Percentiles rank a stretch among this genome's conserved stretches.
Evolutionary conservation across 2,888 invertebrate genomes (phyloP).

Genomic region (Incurvaria masculella): DNA sequence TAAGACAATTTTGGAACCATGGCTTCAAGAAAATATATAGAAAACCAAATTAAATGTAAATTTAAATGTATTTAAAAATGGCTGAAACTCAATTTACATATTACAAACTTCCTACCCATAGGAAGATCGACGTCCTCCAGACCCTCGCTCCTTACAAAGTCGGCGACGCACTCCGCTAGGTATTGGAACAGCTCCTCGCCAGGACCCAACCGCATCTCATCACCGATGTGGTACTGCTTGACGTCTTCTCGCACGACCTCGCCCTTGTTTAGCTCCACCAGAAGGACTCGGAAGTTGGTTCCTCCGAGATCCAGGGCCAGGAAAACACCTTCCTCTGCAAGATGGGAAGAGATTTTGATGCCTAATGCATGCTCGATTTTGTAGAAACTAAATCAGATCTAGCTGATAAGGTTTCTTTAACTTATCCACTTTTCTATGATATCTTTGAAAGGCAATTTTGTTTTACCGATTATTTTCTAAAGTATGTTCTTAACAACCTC

Average conservation of each 20-base stretch:
- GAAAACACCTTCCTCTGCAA: slow-evolving; percentile 66
- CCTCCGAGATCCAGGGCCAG: slow-evolving; percentile 79
- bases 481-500: too few relatives aligned
- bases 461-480: too few relatives aligned
- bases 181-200: slow-evolving; percentile 69
- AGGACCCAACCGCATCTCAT: slow-evolving; percentile 58
- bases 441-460: too few relatives aligned
- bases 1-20: too few relatives aligned
- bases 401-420: too few relatives aligned
- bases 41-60: too few relatives aligned
- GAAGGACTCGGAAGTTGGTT: slow-evolving; percentile 74
- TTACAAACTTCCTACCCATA: slow-evolving; percentile 68
- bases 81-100: too few relatives aligned
- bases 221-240: slow-evolving; percentile 61
- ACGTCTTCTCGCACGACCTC: slow-evolving; percentile 56
- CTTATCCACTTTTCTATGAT: too few relatives aligned
- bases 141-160: slow-evolving; percentile 62
- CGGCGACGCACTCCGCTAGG: slow-evolving; percentile 69
- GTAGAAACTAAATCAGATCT: too few relatives aligned
- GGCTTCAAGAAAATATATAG: too few relatives aligned
- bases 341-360: not conserved
- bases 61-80: too few relatives aligned
- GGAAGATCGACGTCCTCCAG: slow-evolving; percentile 58
- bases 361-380: too few relatives aligned
- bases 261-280: slow-evolving; percentile 59